phyloP scores from a whole-genome alignment of 2,113 vertebrate species.

The Telmatochromis brachygnathus region DNA sequence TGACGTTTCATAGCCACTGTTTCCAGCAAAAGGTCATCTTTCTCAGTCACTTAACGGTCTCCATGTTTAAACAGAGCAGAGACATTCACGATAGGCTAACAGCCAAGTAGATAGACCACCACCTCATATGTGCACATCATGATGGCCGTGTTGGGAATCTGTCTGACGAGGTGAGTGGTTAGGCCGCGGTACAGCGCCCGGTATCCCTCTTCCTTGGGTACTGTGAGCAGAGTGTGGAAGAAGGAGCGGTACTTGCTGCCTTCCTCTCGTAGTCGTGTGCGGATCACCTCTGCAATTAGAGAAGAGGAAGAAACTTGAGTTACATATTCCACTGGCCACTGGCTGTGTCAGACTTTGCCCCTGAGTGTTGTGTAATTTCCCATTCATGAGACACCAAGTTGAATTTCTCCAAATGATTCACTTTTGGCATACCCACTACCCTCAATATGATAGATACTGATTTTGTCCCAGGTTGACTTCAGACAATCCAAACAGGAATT shows the following conservation, averaged over 20 bases:
- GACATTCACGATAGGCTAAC: constrained; percentile 63
- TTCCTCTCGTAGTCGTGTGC: constrained; percentile 96
- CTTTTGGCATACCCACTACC: not conserved
- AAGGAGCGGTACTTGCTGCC: constrained; percentile 96
- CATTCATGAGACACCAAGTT: not conserved
- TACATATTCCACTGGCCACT: not conserved
- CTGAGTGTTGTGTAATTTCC: not conserved
- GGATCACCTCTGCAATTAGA: constrained; percentile 85
- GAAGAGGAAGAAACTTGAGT: not conserved
- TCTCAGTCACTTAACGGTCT: not conserved
- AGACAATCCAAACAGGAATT: not conserved
- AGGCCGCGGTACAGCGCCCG: constrained; percentile 91
- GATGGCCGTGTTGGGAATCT: constrained; percentile 98
- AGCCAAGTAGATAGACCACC: constrained; percentile 90
- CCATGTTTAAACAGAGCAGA: not conserved
- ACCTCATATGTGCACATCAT: constrained; percentile 99
- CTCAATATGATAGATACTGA: not conserved
- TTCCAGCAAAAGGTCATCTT: not conserved
- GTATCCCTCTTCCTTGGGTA: constrained; percentile 92
- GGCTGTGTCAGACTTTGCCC: not conserved
- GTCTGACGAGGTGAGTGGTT: constrained; percentile 91
- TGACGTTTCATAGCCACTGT: not conserved
- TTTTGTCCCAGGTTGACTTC: not conserved
- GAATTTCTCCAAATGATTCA: not conserved
- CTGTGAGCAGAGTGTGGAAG: constrained; percentile 86